A percentile compares a stretch with the other conserved stretches of the same genome.
phyloP scores from a whole-genome alignment of 2,797 vertebrate genomes.

The Orestias chungarensis region DNA sequence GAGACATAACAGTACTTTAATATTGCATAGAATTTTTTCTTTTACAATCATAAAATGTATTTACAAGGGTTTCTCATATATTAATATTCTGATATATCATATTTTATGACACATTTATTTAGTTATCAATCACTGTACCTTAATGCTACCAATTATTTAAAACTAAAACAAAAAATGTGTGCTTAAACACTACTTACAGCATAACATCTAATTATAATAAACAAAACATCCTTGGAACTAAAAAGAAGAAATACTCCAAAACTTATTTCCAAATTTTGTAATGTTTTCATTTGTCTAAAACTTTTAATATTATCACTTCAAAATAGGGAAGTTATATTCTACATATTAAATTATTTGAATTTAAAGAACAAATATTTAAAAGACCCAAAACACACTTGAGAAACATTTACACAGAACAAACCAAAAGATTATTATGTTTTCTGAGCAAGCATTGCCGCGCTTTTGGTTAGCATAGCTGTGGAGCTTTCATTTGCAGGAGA shows the following conservation, averaged over 20 bases:
- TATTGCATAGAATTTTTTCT: background rate
- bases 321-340: too few species aligned
- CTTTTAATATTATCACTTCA: too few species aligned
- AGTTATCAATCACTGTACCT: background rate
- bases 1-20: background rate
- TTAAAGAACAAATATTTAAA: background rate
- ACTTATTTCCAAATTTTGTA: too few species aligned
- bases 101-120: background rate
- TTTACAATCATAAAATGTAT: background rate
- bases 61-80: background rate
- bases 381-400: background rate
- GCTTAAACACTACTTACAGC: too few species aligned
- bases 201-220: too few species aligned
- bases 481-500: conserved; percentile 14
- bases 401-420: conserved; percentile 3
- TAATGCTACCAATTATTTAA: too few species aligned
- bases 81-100: background rate
- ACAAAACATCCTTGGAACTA: too few species aligned
- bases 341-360: background rate
- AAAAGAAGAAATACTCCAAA: too few species aligned
- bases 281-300: too few species aligned
- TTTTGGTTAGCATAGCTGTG: conserved; percentile 4
- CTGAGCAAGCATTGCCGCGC: background rate
- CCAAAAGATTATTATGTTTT: background rate
- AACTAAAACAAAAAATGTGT: too few species aligned